Evolutionary conservation across 2,888 invertebrate genomes (phyloP).

Genomic region (Ormyrus pomaceus): DNA sequence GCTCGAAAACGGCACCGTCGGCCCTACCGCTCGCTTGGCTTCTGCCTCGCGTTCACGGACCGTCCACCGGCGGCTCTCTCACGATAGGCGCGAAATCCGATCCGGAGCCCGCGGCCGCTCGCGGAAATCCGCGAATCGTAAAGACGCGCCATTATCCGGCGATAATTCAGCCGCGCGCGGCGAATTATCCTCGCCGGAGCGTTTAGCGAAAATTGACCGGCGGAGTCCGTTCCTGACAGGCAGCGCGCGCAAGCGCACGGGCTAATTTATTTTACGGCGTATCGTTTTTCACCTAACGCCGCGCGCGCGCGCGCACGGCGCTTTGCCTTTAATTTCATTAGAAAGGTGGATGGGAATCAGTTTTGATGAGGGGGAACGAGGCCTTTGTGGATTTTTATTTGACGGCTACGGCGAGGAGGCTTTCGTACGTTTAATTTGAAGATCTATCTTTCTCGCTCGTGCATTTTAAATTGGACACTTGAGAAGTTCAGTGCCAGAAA

Average conservation of each 20-base stretch:
- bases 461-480: too few species aligned
- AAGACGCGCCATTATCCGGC: too few species aligned
- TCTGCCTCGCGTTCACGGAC: too few species aligned
- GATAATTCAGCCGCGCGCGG: not conserved
- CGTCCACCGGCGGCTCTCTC: too few species aligned
- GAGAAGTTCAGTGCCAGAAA: too few species aligned
- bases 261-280: slow-evolving; percentile 32
- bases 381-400: slow-evolving; percentile 13
- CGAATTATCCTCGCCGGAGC: slow-evolving; percentile 22
- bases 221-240: slow-evolving; percentile 6
- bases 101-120: too few species aligned
- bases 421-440: too few species aligned
- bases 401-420: too few species aligned
- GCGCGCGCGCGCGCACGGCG: not conserved
- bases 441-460: too few species aligned
- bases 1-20: too few species aligned
- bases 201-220: slow-evolving; percentile 39
- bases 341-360: not conserved
- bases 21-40: too few species aligned
- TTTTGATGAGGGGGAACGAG: slow-evolving; percentile 1
- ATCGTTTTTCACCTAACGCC: not conserved
- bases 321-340: slow-evolving; percentile 12
- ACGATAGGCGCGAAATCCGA: slow-evolving; percentile 11
- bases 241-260: not conserved
- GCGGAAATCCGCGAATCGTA: slow-evolving; percentile 18